Conservation (phyloP, 2,888 invertebrate genomes). For the Myopa testacea region DNA sequence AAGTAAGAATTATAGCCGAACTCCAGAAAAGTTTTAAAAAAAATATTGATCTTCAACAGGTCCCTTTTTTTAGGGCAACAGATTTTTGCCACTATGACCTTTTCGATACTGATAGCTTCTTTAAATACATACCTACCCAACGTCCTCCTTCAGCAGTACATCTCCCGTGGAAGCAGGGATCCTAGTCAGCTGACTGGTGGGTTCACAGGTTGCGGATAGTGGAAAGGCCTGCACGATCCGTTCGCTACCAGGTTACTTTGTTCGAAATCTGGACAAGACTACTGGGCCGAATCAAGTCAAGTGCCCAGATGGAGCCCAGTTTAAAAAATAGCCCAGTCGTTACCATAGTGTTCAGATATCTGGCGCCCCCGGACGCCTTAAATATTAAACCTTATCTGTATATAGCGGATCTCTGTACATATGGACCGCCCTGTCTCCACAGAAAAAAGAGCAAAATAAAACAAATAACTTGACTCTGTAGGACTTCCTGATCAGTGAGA, state of each 20-base stretch:
- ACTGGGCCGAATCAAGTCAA: background rate
- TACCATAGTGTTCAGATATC: conserved; percentile 37
- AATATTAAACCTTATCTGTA: conserved; percentile 31
- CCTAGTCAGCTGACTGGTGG: background rate
- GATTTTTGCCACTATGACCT: too few species aligned
- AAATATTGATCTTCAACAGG: too few species aligned
- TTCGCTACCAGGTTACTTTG: background rate
- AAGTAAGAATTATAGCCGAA: too few species aligned
- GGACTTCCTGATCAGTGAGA: background rate
- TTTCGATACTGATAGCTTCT: too few species aligned
- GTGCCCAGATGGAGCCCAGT: conserved; percentile 22
- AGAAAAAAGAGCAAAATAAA: background rate
- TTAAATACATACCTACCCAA: background rate
- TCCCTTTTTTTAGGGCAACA: too few species aligned
- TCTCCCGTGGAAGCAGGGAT: background rate
- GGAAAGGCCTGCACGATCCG: background rate
- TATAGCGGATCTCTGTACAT: conserved; percentile 26
- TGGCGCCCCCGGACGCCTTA: conserved; percentile 34
- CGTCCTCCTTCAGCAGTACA: background rate
- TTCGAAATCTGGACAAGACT: background rate
- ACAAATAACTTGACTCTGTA: background rate
- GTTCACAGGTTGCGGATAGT: background rate
- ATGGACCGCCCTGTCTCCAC: background rate
- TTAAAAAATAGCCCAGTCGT: background rate
- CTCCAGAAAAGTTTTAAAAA: too few species aligned